Evolutionary conservation across 2,113 vertebrate species (phyloP).

Genomic region (Chauna torquata): DNA sequence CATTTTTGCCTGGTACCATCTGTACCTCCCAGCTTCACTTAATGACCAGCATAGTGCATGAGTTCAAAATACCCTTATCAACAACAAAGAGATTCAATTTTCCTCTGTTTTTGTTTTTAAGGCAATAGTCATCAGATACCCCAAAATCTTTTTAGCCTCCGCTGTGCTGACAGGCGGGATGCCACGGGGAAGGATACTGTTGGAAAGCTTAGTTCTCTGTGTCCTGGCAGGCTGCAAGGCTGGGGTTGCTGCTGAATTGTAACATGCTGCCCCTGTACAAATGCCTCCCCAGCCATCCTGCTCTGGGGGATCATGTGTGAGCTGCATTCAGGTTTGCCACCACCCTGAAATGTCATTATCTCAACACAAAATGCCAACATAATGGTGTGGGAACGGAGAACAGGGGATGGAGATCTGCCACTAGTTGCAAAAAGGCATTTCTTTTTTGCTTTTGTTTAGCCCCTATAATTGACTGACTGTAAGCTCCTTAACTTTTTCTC

Average conservation of each 20-base stretch:
- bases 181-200: neutral
- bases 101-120: neutral
- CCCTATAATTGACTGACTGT: neutral
- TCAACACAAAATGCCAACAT: neutral
- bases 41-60: neutral
- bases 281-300: neutral
- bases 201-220: neutral
- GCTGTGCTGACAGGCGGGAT: neutral
- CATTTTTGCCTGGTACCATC: neutral
- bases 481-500: neutral
- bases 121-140: neutral
- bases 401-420: conserved; percentile 1
- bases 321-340: neutral
- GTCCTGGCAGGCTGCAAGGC: neutral
- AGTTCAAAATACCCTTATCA: neutral
- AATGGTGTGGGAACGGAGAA: conserved; percentile 22
- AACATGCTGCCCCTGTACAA: neutral
- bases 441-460: neutral
- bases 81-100: neutral
- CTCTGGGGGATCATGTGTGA: neutral
- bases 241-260: conserved; percentile 8
- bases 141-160: neutral
- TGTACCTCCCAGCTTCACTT: neutral
- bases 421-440: neutral
- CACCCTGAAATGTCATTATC: conserved; percentile 13